phyloP scores from a whole-genome alignment of 2,888 invertebrate genomes.

The Galeruca laticollis region DNA sequence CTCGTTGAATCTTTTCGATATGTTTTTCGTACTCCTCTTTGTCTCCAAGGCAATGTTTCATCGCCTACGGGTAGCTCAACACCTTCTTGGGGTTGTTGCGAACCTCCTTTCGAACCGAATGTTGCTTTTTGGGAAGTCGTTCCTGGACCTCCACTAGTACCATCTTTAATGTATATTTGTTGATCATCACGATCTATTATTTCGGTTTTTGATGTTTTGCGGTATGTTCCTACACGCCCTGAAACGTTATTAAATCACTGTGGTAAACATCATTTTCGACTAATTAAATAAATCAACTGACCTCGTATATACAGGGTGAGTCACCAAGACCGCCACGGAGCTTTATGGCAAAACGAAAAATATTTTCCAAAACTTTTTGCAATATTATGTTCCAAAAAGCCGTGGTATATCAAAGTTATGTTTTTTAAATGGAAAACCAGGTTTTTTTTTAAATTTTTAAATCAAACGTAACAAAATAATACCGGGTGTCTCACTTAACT shows the following conservation, averaged over 20 bases:
- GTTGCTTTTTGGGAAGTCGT: constrained; percentile 56
- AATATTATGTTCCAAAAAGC: no score
- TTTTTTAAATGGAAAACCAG: no score
- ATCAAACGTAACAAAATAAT: no score
- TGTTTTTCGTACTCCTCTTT: constrained; percentile 39
- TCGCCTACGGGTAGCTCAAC: constrained; percentile 69
- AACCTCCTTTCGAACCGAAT: constrained; percentile 58
- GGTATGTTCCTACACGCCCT: constrained; percentile 69
- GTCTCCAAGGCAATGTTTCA: constrained; percentile 71
- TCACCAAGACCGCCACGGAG: no score
- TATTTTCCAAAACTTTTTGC: no score
- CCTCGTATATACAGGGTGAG: no score
- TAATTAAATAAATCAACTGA: neutral
- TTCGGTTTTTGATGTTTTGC: constrained; percentile 64
- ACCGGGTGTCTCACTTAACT: no score
- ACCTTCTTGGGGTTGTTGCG: constrained; percentile 61
- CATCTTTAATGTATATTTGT: constrained; percentile 51
- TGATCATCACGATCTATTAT: constrained; percentile 58
- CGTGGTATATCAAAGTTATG: no score
- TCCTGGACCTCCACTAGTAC: constrained; percentile 62
- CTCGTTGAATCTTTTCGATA: constrained; percentile 31
- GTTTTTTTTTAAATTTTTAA: no score
- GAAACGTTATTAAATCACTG: constrained; percentile 20
- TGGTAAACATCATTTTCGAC: neutral
- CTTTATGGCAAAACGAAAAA: no score